These are phyloP conservation scores for Sinella curviseta DNA, from an alignment of 1,140 invertebrate genomes.

Conservation along the genomic window DNA sequence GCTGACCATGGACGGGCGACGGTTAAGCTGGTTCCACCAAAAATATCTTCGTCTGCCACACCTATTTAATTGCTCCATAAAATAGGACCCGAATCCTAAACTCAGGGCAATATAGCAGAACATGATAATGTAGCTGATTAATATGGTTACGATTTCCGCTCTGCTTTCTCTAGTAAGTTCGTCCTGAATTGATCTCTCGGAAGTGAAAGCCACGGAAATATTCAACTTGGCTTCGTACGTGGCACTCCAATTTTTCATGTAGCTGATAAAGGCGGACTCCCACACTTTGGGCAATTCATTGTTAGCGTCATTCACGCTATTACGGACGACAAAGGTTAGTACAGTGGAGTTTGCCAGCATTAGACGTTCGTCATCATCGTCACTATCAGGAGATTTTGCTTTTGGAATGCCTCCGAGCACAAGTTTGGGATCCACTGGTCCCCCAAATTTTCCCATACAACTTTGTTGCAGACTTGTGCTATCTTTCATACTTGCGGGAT, in stretches of 20 bases:
- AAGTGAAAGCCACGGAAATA: slow-evolving; percentile 78
- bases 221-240: slow-evolving; percentile 65
- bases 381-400: too few relatives aligned
- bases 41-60: neutral
- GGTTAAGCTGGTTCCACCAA: slow-evolving; percentile 8
- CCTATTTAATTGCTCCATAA: neutral
- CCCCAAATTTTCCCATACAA: slow-evolving; percentile 84
- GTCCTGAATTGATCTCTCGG: slow-evolving; percentile 92
- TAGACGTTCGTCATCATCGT: slow-evolving; percentile 61
- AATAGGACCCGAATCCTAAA: slow-evolving; percentile 62
- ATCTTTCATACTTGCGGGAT: slow-evolving; percentile 42
- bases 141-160: slow-evolving; percentile 86
- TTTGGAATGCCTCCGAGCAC: slow-evolving; percentile 73
- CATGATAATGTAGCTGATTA: slow-evolving; percentile 95
- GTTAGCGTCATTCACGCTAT: slow-evolving; percentile 73
- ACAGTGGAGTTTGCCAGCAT: slow-evolving; percentile 72
- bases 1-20: too few relatives aligned
- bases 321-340: slow-evolving; percentile 89
- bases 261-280: slow-evolving; percentile 82
- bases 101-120: slow-evolving; percentile 93
- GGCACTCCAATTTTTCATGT: slow-evolving; percentile 69
- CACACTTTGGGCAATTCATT: slow-evolving; percentile 76
- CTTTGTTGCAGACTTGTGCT: slow-evolving; percentile 50
- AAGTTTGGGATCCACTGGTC: slow-evolving; percentile 85
- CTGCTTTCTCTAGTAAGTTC: slow-evolving; percentile 86